phyloP scores from a whole-genome alignment of 2,797 vertebrate species.

The Odontamblyopus lacepedii region DNA sequence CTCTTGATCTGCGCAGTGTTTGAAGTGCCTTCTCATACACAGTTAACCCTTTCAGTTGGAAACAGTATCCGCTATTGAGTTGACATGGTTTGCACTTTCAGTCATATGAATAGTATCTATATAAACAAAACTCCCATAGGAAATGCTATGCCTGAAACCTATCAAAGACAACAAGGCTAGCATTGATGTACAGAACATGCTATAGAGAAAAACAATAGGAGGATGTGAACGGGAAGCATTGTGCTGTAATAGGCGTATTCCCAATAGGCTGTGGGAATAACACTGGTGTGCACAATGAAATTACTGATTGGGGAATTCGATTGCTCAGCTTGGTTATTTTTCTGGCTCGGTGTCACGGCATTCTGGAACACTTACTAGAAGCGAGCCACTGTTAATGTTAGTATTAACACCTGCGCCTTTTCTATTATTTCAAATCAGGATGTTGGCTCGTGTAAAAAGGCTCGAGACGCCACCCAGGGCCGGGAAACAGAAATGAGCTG shows the following conservation, averaged over 20 bases:
- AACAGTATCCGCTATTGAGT: neutral
- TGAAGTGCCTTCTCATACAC: too few relatives aligned
- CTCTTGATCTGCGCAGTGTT: too few relatives aligned
- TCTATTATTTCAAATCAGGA: slow-evolving; percentile 11
- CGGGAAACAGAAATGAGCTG: neutral
- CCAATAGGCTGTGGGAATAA: neutral
- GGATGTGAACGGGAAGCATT: neutral
- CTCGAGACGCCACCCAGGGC: neutral
- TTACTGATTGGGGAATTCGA: slow-evolving; percentile 17
- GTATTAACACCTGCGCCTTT: slow-evolving; percentile 15
- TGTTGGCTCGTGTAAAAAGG: slow-evolving; percentile 1
- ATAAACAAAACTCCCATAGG: neutral
- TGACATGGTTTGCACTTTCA: neutral
- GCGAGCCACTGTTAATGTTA: slow-evolving; percentile 13
- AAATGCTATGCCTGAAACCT: neutral
- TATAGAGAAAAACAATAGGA: slow-evolving; percentile 1
- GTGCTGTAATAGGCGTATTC: neutral
- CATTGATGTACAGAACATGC: neutral
- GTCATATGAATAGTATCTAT: slow-evolving; percentile 13
- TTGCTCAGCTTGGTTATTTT: slow-evolving; percentile 13
- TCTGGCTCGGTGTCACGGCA: slow-evolving; percentile 6
- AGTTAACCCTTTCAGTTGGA: neutral
- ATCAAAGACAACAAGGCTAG: slow-evolving; percentile 1
- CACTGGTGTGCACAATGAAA: slow-evolving; percentile 7
- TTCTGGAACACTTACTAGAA: slow-evolving; percentile 13